These are phyloP conservation scores for Ursus arctos DNA, from an alignment of 2,113 vertebrate genomes.

Conservation along the genomic window DNA sequence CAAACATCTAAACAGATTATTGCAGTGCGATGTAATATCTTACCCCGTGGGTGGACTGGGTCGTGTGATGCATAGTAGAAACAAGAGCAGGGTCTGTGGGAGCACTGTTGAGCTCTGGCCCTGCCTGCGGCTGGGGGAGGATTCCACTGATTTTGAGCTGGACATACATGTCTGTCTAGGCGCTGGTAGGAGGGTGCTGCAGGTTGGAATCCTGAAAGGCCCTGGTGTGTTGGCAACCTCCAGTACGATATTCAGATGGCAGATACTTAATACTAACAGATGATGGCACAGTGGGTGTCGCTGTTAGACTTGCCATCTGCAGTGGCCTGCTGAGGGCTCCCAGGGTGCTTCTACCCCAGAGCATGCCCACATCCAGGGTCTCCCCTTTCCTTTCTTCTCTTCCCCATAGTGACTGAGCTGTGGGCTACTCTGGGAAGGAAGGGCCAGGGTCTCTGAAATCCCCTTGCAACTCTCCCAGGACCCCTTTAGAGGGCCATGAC, in stretches of 20 bases:
- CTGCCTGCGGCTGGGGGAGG: neutral
- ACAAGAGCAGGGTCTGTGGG: neutral
- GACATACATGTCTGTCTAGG: neutral
- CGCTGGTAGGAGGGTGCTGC: neutral
- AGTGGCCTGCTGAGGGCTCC: neutral
- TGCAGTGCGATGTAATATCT: no score
- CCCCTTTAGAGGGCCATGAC: slow-evolving; percentile 60
- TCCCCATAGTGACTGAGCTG: neutral
- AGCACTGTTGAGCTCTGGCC: neutral
- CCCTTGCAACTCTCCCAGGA: slow-evolving; percentile 70
- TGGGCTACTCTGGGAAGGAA: slow-evolving; percentile 31
- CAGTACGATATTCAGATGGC: neutral
- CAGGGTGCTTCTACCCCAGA: rapidly evolving
- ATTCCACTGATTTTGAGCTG: neutral
- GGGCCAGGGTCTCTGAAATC: slow-evolving; percentile 55
- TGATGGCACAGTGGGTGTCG: neutral
- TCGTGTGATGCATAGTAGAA: neutral
- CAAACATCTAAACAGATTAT: neutral
- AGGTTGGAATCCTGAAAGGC: neutral
- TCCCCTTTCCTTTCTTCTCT: neutral
- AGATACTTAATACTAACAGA: neutral
- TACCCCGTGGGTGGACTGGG: no score
- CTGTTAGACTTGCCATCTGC: neutral
- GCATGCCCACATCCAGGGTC: neutral
- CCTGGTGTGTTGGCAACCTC: neutral